Base-by-base conservation (phyloP, 2,797 vertebrate species). In the Acrossocheilus fasciatus region DNA sequence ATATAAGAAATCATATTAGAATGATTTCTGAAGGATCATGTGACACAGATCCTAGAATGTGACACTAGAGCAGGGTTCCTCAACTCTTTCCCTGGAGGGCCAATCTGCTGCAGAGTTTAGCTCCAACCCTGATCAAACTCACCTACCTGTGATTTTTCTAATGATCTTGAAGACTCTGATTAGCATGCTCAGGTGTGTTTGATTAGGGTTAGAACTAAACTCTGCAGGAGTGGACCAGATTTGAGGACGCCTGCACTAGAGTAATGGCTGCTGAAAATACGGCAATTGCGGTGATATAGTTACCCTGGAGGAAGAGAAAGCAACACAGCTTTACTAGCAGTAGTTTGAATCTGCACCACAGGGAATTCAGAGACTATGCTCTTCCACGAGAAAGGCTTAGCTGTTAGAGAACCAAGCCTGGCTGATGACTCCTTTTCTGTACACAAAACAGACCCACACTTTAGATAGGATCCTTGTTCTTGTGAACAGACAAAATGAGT, bases 281-380 rank as follows among this genome's bases (percentile, higher is more conserved):
- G 12, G 18, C 11, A 57, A 75, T 66, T 14, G 6, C 50, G 6
- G 26, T 66, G 62, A 20, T 47, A 69, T 17, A 66, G 62, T 34
- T 93, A 97, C 96, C 96, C 96, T 36, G 90, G 36, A 86, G 95
- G 95, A 81, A 97, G 93, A n/a, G 83, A 91, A 73, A 97, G 88
- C 84, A 95, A 2, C 6, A 92, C 50, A 59, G 96, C 95, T 92
- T 96, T 97, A 50, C 95, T 94, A 6, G 95, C 93, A 0, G 94
- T 92, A 0, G 96, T 96, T n/a, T 91, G 92, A 52, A 96, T 91
- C 85, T 92, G 94, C 81, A 96, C 81, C 43, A 96, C n/a, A 18
- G 92, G 88, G 20, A 93, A 75, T 39, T 93, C 92, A 34, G 89
- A 87, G 82, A 83, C 86, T 68, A 94, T 12, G 70, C 92, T 91